These are phyloP conservation scores for Holothuria glaberrima DNA, from an alignment of 35 echinoderm and acorn worm species.

Conservation along the genomic window DNA sequence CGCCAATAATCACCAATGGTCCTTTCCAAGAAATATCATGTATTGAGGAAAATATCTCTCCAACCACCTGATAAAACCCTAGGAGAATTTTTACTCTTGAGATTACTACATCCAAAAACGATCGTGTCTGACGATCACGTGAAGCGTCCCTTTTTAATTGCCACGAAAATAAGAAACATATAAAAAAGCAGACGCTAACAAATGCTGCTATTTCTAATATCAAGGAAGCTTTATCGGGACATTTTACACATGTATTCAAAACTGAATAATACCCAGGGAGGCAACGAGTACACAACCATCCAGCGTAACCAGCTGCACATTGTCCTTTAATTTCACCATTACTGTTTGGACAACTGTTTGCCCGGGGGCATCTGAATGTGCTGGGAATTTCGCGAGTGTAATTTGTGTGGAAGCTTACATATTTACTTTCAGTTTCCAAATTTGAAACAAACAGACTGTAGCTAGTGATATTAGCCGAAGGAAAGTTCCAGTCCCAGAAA, in stretches of 20 bases:
- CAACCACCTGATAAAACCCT: constrained; percentile 48
- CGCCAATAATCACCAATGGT: neutral
- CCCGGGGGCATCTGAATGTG: neutral
- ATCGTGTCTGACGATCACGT: neutral
- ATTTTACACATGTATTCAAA: constrained; percentile 19
- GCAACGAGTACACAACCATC: constrained; percentile 40
- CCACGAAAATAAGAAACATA: neutral
- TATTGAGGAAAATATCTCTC: constrained; percentile 36
- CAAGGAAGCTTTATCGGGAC: neutral
- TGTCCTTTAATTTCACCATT: neutral
- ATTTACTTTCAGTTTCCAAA: neutral
- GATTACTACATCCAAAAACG: neutral
- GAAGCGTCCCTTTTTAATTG: neutral
- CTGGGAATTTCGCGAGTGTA: neutral
- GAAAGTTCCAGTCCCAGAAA: neutral
- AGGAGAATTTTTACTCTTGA: constrained; percentile 45
- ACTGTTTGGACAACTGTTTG: neutral
- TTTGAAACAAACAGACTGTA: neutral
- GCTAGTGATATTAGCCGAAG: neutral
- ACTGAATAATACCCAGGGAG: constrained; percentile 10
- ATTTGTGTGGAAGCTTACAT: neutral
- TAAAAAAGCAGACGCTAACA: neutral
- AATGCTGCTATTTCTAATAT: neutral
- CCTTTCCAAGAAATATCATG: constrained; percentile 37
- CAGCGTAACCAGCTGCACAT: constrained; percentile 17